Conservation (phyloP, 2,888 invertebrate genomes). For the Ochropacha duplaris region DNA sequence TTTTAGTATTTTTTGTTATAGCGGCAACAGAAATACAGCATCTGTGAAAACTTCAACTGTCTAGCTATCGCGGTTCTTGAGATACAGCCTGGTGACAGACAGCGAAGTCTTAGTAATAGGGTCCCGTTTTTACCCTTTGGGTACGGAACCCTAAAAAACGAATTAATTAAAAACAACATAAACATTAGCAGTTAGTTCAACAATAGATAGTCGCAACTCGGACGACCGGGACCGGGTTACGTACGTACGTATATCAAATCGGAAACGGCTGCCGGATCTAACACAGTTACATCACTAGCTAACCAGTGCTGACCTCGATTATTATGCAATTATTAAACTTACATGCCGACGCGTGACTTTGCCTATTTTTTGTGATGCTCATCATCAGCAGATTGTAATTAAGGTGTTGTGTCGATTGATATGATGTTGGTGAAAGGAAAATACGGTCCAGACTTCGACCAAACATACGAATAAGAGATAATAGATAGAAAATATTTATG, state of each 20-base stretch:
- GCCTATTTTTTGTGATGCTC: conserved; percentile 17
- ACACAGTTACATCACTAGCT: conserved; percentile 48
- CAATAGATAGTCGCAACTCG: conserved; percentile 12
- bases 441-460: neutral
- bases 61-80: too few species aligned
- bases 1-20: too few species aligned
- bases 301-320: conserved; percentile 51
- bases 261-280: conserved; percentile 60
- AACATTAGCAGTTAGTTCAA: neutral
- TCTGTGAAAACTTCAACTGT: too few species aligned
- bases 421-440: neutral
- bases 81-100: too few species aligned
- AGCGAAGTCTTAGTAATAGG: too few species aligned
- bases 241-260: conserved; percentile 37
- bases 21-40: too few species aligned
- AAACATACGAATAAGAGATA: neutral
- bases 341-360: conserved; percentile 26
- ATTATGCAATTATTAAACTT: conserved; percentile 43
- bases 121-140: too few species aligned
- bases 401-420: neutral
- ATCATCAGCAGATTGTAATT: conserved; percentile 2
- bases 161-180: neutral
- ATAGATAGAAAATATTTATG: too few species aligned
- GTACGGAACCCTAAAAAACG: too few species aligned
- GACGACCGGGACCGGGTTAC: conserved; percentile 19